Percentiles rank a stretch among this genome's conserved stretches.
Conservation (phyloP, 2,113 vertebrate species). For the Micromys minutus region DNA sequence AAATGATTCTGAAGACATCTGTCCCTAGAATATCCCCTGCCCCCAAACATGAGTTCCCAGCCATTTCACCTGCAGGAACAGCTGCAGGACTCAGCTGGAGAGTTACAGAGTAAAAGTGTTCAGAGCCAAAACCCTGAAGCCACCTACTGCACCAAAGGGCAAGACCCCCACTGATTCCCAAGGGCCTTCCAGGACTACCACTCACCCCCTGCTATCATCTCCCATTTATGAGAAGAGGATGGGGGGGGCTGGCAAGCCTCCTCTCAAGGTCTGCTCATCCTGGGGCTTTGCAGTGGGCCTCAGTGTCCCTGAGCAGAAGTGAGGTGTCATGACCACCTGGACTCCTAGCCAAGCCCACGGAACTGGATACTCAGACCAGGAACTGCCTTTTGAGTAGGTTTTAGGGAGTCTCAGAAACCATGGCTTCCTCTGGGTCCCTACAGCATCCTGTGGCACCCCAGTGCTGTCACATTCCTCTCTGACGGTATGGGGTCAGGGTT, state of each 20-base stretch:
- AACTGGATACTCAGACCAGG: neutral
- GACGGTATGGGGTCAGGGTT: neutral
- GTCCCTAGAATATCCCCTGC: neutral
- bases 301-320: neutral
- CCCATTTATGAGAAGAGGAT: neutral
- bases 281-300: neutral
- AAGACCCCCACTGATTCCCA: neutral
- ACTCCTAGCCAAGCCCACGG: neutral
- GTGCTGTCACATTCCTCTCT: neutral
- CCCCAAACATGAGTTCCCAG: neutral
- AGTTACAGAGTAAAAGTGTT: neutral
- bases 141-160: neutral
- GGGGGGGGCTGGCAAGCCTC: neutral
- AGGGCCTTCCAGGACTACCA: neutral
- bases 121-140: neutral
- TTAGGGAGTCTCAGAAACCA: neutral
- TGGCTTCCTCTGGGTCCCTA: neutral
- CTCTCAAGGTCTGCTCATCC: neutral
- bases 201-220: neutral
- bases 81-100: neutral
- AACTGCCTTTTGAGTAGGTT: neutral
- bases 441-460: neutral
- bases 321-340: neutral
- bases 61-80: conserved; percentile 22
- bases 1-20: conserved; percentile 45